Evolutionary conservation across 2,113 vertebrate genomes (phyloP).

Genomic region (Hippocampus barbouri): DNA sequence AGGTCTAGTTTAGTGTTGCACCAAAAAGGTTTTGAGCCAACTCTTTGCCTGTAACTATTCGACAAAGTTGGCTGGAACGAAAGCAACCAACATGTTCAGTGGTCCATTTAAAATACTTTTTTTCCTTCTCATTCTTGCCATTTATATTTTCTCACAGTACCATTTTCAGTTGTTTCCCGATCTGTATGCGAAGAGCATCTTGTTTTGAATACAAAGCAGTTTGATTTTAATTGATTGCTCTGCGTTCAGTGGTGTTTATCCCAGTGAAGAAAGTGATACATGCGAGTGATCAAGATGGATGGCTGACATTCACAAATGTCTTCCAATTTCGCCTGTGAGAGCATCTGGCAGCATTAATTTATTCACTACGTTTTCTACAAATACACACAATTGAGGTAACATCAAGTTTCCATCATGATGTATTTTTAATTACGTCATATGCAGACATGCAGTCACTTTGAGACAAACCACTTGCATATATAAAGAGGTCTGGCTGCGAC

Average conservation of each 20-base stretch:
- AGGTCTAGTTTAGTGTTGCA: not conserved
- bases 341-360: not conserved
- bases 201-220: conserved; percentile 1
- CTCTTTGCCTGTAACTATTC: not conserved
- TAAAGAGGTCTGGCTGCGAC: not conserved
- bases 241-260: not conserved
- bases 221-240: conserved; percentile 1
- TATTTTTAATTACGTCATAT: not conserved
- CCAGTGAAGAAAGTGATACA: not conserved
- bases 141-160: not conserved
- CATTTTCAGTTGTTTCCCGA: not conserved
- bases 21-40: not conserved
- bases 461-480: not conserved
- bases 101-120: not conserved
- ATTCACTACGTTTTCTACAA: not conserved
- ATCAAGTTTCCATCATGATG: not conserved
- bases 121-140: not conserved
- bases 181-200: not conserved
- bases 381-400: not conserved
- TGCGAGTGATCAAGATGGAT: not conserved
- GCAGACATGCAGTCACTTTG: not conserved
- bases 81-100: not conserved
- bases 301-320: conserved; percentile 4
- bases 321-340: not conserved
- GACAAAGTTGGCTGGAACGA: not conserved